Evolutionary conservation across 2,888 invertebrate species (phyloP).

Genomic region (Argyresthia albistria): DNA sequence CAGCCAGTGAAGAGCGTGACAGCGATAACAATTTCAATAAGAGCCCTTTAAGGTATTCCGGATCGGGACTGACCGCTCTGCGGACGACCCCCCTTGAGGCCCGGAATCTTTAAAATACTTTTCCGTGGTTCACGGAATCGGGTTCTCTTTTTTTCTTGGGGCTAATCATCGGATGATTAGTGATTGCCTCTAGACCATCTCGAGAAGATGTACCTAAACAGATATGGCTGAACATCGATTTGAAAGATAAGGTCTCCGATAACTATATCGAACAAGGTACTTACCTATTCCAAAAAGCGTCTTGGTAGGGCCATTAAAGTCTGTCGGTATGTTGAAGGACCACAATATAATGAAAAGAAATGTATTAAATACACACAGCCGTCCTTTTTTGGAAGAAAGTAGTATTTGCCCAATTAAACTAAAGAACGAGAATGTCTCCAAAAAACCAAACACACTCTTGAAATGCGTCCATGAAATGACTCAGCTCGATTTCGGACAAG

Average conservation of each 20-base stretch:
- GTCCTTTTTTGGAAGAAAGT: not conserved
- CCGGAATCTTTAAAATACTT: constrained; percentile 46
- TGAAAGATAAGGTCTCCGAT: constrained; percentile 25
- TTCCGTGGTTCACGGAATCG: constrained; percentile 37
- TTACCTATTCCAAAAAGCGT: not conserved
- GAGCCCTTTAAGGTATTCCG: not conserved
- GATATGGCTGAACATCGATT: constrained; percentile 33
- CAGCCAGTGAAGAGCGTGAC: not conserved
- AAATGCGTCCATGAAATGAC: not conserved
- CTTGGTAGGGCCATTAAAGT: not conserved
- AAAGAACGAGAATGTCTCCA: not conserved
- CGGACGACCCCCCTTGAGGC: constrained; percentile 55
- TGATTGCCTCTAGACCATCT: constrained; percentile 21
- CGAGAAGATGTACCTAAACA: too few relatives aligned
- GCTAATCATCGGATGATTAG: constrained; percentile 52
- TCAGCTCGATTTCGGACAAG: constrained; percentile 2
- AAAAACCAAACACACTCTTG: not conserved
- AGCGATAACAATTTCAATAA: not conserved
- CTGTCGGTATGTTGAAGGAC: too few relatives aligned
- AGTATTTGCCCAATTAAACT: not conserved
- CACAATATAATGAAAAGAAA: too few relatives aligned
- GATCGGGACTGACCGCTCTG: not conserved
- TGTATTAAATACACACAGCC: too few relatives aligned
- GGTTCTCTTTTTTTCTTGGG: constrained; percentile 24
- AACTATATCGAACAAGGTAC: constrained; percentile 27